Evolutionary conservation across 2,888 invertebrate genomes (phyloP).

Genomic region (Chydorus sphaericus): DNA sequence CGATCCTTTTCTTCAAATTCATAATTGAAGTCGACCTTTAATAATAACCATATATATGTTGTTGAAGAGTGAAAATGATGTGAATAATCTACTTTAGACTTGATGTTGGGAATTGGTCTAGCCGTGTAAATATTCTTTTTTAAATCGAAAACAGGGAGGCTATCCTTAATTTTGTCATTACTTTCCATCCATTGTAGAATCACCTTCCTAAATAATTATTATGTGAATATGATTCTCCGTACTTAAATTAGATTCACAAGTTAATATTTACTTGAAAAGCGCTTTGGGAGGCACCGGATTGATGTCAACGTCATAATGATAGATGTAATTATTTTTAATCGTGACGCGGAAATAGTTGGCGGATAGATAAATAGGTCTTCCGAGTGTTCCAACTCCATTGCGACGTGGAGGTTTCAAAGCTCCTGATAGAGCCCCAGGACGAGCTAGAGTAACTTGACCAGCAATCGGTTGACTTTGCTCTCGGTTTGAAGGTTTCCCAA

Average conservation of each 20-base stretch:
- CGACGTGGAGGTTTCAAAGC: slow-evolving; percentile 4
- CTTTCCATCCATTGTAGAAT: neutral
- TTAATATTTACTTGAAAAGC: neutral
- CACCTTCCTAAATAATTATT: neutral
- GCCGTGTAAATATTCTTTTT: slow-evolving; percentile 17
- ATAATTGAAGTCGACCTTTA: neutral
- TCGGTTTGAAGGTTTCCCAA: too few relatives aligned
- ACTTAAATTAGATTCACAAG: neutral
- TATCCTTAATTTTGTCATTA: neutral
- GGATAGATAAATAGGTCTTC: slow-evolving; percentile 34
- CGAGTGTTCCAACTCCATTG: slow-evolving; percentile 26
- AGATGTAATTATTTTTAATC: slow-evolving; percentile 29
- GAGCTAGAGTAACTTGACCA: too few relatives aligned
- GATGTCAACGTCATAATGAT: slow-evolving; percentile 63
- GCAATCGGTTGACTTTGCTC: too few relatives aligned
- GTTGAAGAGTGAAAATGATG: too few relatives aligned
- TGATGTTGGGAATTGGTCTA: neutral
- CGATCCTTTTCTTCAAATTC: neutral
- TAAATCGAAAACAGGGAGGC: slow-evolving; percentile 17
- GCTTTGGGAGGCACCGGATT: neutral
- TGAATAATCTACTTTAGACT: neutral
- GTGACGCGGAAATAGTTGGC: slow-evolving; percentile 49
- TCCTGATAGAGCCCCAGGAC: too few relatives aligned
- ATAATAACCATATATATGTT: too few relatives aligned
- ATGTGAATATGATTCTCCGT: too few relatives aligned